These are phyloP conservation scores for Scaeva pyrastri DNA, from an alignment of 2,888 invertebrate genomes.

Conservation along the genomic window DNA sequence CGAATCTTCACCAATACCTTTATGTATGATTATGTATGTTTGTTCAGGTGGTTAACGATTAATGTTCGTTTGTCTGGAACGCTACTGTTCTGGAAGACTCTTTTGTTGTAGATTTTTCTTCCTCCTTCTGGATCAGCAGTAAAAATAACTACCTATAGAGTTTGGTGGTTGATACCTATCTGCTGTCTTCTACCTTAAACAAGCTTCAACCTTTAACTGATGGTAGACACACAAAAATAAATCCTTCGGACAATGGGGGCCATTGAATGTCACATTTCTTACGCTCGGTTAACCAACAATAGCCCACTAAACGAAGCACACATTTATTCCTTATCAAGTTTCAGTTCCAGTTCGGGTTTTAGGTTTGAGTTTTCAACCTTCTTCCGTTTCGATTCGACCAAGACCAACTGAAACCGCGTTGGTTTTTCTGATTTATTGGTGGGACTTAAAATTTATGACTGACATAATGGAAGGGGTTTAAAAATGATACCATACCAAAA, in stretches of 20 bases:
- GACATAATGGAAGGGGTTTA: background rate
- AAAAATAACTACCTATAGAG: background rate
- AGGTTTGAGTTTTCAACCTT: no score
- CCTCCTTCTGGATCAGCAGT: conserved; percentile 36
- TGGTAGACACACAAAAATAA: conserved; percentile 48
- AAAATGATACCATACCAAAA: background rate
- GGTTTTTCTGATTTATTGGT: conserved; percentile 66
- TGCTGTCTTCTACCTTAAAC: background rate
- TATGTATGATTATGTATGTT: conserved; percentile 40
- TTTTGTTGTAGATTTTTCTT: conserved; percentile 26
- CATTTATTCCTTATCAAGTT: conserved; percentile 24
- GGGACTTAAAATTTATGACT: conserved; percentile 55
- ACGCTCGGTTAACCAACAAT: conserved; percentile 63
- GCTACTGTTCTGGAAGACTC: background rate
- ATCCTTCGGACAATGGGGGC: conserved; percentile 51
- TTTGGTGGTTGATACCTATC: conserved; percentile 4
- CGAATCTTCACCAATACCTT: background rate
- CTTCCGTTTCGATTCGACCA: background rate
- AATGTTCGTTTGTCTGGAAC: conserved; percentile 54
- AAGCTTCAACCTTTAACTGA: no score
- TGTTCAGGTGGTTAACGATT: conserved; percentile 67
- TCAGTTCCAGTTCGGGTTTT: conserved; percentile 3
- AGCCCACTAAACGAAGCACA: background rate
- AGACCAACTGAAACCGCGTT: conserved; percentile 26
- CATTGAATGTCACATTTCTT: conserved; percentile 54